These are phyloP conservation scores for Spialia ferax DNA, from an alignment of 2,888 invertebrate genomes.

Conservation along the genomic window DNA sequence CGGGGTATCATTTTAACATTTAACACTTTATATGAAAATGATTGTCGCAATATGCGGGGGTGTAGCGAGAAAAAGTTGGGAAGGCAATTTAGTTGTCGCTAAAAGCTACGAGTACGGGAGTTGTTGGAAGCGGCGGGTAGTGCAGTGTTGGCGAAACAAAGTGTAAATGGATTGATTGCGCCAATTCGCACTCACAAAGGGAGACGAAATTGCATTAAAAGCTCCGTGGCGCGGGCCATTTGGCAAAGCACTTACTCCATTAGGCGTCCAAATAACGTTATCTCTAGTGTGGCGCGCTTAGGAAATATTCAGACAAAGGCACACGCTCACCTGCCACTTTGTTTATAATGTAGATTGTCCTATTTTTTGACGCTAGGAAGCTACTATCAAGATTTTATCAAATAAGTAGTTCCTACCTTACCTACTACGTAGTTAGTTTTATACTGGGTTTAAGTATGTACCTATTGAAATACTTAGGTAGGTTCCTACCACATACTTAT, in stretches of 20 bases:
- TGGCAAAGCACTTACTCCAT: slow-evolving; percentile 84
- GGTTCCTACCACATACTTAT: too few species aligned
- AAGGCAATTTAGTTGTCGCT: slow-evolving; percentile 67
- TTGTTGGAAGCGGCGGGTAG: slow-evolving; percentile 50
- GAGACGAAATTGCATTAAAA: slow-evolving; percentile 84
- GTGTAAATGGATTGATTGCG: slow-evolving; percentile 87
- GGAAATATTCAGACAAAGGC: slow-evolving; percentile 50
- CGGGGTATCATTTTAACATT: slow-evolving; percentile 5
- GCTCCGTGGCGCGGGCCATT: slow-evolving; percentile 83
- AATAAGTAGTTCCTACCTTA: too few species aligned
- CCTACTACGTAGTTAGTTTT: too few species aligned
- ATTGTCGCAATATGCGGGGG: slow-evolving; percentile 39
- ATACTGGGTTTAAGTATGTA: too few species aligned
- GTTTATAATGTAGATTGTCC: slow-evolving; percentile 26
- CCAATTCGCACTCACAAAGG: slow-evolving; percentile 85
- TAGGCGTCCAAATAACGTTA: slow-evolving; percentile 83
- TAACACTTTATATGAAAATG: slow-evolving; percentile 37
- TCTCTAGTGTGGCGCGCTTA: slow-evolving; percentile 67
- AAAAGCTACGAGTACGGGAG: slow-evolving; percentile 67
- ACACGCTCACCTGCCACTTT: slow-evolving; percentile 31
- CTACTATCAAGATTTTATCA: not conserved
- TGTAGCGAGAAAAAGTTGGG: slow-evolving; percentile 51
- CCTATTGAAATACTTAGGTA: too few species aligned
- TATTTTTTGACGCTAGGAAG: not conserved
- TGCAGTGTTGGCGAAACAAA: slow-evolving; percentile 83